Evolutionary conservation across 1,140 invertebrate genomes (phyloP).

Genomic region (Drosophila lowei): DNA sequence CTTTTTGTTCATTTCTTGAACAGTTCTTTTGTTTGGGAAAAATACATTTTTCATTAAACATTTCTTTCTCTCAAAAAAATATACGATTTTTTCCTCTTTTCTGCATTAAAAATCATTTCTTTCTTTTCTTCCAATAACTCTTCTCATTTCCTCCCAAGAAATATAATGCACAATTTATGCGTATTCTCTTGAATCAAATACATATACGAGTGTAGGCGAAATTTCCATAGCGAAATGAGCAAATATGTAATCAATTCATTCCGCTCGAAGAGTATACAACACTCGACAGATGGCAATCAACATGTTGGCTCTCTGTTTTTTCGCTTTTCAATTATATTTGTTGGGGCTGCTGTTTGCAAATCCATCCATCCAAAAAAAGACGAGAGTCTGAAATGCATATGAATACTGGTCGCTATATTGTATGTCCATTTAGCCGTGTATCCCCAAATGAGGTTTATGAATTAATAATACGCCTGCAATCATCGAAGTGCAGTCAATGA

Average conservation of each 20-base stretch:
- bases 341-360: constrained; percentile 13
- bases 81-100: too few species aligned
- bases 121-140: background rate
- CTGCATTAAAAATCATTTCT: too few species aligned
- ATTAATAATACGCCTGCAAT: constrained; percentile 35
- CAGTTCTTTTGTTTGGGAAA: background rate
- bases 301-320: background rate
- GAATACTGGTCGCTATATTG: background rate
- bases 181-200: too few species aligned
- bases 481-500: background rate
- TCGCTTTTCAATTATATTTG: constrained; percentile 35
- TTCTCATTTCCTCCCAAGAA: too few species aligned
- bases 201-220: background rate
- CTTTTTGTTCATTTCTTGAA: too few species aligned
- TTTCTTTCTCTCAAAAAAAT: too few species aligned
- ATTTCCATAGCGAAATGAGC: constrained; percentile 3
- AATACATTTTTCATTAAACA: background rate
- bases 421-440: constrained; percentile 6
- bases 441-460: constrained; percentile 23
- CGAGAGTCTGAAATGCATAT: too few species aligned
- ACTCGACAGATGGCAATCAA: constrained; percentile 2
- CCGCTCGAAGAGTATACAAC: constrained; percentile 12
- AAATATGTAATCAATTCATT: constrained; percentile 11
- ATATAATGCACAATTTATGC: too few species aligned
- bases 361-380: background rate